phyloP scores from a whole-genome alignment of 2,888 invertebrate species.

The Sesia bembeciformis region DNA sequence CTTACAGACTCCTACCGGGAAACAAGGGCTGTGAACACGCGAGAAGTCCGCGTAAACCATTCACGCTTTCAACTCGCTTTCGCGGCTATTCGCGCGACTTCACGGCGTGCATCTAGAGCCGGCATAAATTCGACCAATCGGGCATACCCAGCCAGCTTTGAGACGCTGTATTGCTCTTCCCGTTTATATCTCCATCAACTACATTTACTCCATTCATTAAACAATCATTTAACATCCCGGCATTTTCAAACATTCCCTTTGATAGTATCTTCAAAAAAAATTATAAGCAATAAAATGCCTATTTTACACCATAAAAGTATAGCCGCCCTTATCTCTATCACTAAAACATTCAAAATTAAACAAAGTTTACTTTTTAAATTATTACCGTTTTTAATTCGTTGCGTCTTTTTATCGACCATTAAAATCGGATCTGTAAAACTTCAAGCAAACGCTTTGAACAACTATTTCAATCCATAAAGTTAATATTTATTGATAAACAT shows the following conservation, averaged over 20 bases:
- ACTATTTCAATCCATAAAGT: constrained; percentile 1
- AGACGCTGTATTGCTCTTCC: too few relatives aligned
- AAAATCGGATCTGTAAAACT: constrained; percentile 28
- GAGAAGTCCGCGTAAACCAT: too few relatives aligned
- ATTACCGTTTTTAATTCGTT: constrained; percentile 2
- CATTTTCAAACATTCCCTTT: background rate
- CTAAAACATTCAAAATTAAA: constrained; percentile 14
- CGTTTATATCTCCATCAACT: too few relatives aligned
- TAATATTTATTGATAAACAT: constrained; percentile 12
- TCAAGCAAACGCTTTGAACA: constrained; percentile 13
- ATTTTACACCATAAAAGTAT: background rate
- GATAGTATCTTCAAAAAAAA: constrained; percentile 8
- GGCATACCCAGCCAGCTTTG: too few relatives aligned
- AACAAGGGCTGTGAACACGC: too few relatives aligned
- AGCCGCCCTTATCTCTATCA: constrained; percentile 8
- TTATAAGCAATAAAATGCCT: constrained; percentile 4
- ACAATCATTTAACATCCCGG: background rate
- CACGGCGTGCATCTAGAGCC: too few relatives aligned
- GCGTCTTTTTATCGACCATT: constrained; percentile 24
- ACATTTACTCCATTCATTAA: too few relatives aligned
- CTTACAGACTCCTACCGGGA: too few relatives aligned
- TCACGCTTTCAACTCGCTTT: too few relatives aligned
- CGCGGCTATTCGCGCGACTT: too few relatives aligned
- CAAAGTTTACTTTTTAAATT: constrained; percentile 5
- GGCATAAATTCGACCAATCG: too few relatives aligned